These are phyloP conservation scores for Erpetoichthys calabaricus DNA, from an alignment of 2,797 vertebrate genomes.

Conservation along the genomic window DNA sequence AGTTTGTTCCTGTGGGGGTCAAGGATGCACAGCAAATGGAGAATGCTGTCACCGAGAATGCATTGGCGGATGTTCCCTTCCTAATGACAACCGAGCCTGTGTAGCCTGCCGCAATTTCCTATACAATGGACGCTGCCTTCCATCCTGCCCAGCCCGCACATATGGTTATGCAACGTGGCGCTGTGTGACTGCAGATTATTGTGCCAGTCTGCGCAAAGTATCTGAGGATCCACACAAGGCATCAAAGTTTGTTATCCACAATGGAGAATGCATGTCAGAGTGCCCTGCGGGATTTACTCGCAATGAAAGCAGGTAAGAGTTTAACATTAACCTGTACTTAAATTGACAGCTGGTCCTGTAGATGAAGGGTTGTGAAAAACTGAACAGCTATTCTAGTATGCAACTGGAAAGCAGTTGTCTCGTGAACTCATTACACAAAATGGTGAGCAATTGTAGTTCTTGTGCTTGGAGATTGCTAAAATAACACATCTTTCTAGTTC, in stretches of 20 bases:
- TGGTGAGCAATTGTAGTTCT: neutral
- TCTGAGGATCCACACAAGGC: constrained; percentile 31
- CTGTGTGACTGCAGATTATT: constrained; percentile 44
- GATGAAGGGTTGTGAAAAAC: neutral
- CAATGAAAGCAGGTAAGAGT: constrained; percentile 44
- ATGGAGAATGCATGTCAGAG: constrained; percentile 43
- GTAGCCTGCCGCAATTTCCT: constrained; percentile 52
- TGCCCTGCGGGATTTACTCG: constrained; percentile 49
- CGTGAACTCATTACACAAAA: neutral
- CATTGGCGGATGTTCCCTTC: constrained; percentile 42
- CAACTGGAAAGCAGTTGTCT: neutral
- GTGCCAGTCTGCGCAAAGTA: constrained; percentile 44
- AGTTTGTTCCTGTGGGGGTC: constrained; percentile 37
- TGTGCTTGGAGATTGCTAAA: too few species aligned
- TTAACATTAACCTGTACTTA: neutral
- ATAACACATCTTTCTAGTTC: too few species aligned
- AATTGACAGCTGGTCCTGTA: neutral
- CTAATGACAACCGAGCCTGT: constrained; percentile 35
- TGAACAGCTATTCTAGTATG: neutral
- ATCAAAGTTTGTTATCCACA: constrained; percentile 49
- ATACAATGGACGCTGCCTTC: constrained; percentile 43
- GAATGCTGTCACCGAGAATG: constrained; percentile 53
- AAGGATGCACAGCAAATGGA: constrained; percentile 27
- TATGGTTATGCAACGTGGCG: constrained; percentile 56
- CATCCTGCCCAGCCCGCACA: constrained; percentile 42